Base-by-base conservation (phyloP, 2,888 invertebrate genomes). In the Altica lythri region DNA sequence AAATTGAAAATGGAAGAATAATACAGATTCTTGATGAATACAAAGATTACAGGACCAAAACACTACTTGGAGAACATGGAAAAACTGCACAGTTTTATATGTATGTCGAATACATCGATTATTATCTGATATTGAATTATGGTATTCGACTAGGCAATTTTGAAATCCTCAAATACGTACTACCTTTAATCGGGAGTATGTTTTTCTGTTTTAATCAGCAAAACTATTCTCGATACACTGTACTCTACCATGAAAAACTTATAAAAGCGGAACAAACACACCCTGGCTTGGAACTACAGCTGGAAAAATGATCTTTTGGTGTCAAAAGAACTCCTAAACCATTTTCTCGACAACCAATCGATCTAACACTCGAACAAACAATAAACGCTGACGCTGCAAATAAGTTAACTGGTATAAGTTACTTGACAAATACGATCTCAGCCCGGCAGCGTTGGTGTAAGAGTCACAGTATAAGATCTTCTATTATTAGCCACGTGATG, bases 331-430 rank as follows among this genome's bases (percentile, higher is more conserved):
- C 53, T 38, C 43, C 14, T n/a, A n/a, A n/a, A n/a, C n/a, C n/a
- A n/a, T n/a, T n/a, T n/a, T n/a, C n/a, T n/a, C n/a, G n/a, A n/a
- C 25, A 43, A 16, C 49, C 54, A 1, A 34, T 49, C 12, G 49
- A 54, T 25, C 18, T 55, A 10, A 40, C 25, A 19, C 42, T 70
- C 10, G 68, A 68, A 46, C 58, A 61, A 42, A 69, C n/a, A n/a
- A n/a, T n/a, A 64, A 66, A 66, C 51, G 62, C 60, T 37, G 59
- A 65, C 58, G 63, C 62, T 56, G 62, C 61, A 27, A 59, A 47
- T 6, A 40, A 40, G 12, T 19, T 40, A 19, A 40, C 42, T 2
- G 42, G 42, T 3, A 40, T 40, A 29, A 29, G 5, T 6, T 30
- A 52, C 13, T 34, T 45, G 16, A 12, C 22, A 5, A 22, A 46